Conservation (phyloP, 2,113 vertebrate genomes). For the Calidris pygmaea region DNA sequence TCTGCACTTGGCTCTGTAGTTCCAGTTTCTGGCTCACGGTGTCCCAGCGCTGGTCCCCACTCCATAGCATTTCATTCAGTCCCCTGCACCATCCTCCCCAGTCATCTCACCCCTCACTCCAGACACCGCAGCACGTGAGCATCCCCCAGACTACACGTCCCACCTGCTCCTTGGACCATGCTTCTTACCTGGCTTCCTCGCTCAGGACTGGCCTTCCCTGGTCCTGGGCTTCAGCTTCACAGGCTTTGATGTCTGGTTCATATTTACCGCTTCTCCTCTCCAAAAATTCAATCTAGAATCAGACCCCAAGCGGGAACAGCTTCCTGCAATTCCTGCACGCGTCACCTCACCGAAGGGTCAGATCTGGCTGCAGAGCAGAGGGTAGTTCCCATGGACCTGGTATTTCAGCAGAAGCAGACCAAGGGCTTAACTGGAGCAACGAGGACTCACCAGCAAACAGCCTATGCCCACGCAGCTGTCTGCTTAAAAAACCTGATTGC, state of each 20-base stretch:
- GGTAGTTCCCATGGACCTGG: too few relatives aligned
- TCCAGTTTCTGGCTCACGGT: not conserved
- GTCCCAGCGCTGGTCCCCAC: not conserved
- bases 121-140: not conserved
- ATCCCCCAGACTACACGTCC: not conserved
- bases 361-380: not conserved
- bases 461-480: not conserved
- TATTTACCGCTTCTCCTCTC: not conserved
- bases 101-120: not conserved
- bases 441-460: not conserved
- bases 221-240: not conserved
- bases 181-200: not conserved
- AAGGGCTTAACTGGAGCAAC: not conserved
- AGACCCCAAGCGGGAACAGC: not conserved
- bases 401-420: not conserved
- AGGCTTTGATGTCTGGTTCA: not conserved
- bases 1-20: not conserved
- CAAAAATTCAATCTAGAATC: not conserved
- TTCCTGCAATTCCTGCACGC: not conserved
- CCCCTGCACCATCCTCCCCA: not conserved
- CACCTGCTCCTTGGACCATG: not conserved
- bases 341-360: not conserved
- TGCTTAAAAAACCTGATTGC: not conserved
- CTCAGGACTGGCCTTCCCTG: not conserved
- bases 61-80: not conserved